Evolutionary conservation across 2,888 invertebrate species (phyloP).

Genomic region (Schrankia costaestrigalis): DNA sequence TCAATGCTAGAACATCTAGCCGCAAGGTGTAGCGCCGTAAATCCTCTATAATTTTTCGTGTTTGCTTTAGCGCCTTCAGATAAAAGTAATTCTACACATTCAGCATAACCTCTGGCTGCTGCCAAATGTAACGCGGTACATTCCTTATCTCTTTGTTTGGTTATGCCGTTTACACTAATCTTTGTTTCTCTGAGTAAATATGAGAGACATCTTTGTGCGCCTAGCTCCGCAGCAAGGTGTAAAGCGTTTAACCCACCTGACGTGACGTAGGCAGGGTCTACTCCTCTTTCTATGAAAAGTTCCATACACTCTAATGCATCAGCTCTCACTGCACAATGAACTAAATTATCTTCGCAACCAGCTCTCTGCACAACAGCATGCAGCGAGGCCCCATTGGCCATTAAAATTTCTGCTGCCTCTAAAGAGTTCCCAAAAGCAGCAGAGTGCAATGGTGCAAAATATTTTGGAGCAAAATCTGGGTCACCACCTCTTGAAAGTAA

Average conservation of each 20-base stretch:
- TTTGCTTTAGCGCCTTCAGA: slow-evolving; percentile 89
- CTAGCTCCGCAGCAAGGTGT: slow-evolving; percentile 89
- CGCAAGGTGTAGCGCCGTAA: slow-evolving; percentile 93
- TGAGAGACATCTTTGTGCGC: slow-evolving; percentile 85
- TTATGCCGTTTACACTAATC: slow-evolving; percentile 85
- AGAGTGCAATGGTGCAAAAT: slow-evolving; percentile 91
- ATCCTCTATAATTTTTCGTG: slow-evolving; percentile 87
- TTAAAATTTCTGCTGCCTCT: slow-evolving; percentile 87
- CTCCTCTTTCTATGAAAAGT: slow-evolving; percentile 87
- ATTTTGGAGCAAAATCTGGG: slow-evolving; percentile 84
- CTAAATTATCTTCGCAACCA: slow-evolving; percentile 86
- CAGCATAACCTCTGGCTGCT: slow-evolving; percentile 91
- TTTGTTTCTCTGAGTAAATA: slow-evolving; percentile 88
- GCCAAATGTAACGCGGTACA: slow-evolving; percentile 91
- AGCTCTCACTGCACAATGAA: slow-evolving; percentile 92
- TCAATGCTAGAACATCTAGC: slow-evolving; percentile 89
- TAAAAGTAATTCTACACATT: slow-evolving; percentile 88
- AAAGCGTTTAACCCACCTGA: slow-evolving; percentile 88
- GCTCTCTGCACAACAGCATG: slow-evolving; percentile 84
- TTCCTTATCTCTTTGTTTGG: slow-evolving; percentile 86
- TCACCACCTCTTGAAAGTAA: slow-evolving; percentile 85
- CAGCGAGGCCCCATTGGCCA: slow-evolving; percentile 85
- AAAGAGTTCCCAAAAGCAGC: slow-evolving; percentile 93
- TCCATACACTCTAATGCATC: slow-evolving; percentile 89
- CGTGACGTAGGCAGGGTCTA: slow-evolving; percentile 87